These are phyloP conservation scores for Epistrophella euchroma DNA, from an alignment of 2,888 invertebrate species.

Conservation along the genomic window DNA sequence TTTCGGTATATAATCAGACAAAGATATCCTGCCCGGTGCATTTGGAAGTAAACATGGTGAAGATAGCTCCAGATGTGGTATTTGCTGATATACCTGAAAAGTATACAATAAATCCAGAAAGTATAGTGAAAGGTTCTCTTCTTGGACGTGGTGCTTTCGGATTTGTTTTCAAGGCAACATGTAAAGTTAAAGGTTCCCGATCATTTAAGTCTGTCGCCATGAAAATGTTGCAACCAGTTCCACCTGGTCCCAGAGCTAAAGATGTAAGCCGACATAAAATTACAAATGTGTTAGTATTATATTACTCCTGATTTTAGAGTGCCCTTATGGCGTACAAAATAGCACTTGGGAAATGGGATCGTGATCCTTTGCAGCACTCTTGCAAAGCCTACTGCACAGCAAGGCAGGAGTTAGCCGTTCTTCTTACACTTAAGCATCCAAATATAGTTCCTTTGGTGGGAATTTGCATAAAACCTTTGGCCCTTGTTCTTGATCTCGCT, in stretches of 20 bases:
- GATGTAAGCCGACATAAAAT: constrained; percentile 78
- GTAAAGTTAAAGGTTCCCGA: constrained; percentile 86
- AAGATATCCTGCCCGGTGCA: constrained; percentile 92
- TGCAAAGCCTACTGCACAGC: constrained; percentile 98
- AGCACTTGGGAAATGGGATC: constrained; percentile 95
- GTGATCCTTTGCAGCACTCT: constrained; percentile 95
- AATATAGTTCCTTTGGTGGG: constrained; percentile 97
- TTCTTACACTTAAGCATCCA: constrained; percentile 92
- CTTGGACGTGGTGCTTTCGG: constrained; percentile 99
- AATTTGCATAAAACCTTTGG: constrained; percentile 94
- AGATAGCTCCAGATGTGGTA: constrained; percentile 97
- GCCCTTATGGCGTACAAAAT: constrained; percentile 85
- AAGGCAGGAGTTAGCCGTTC: constrained; percentile 95
- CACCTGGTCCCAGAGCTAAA: constrained; percentile 87
- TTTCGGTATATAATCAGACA: constrained; percentile 91
- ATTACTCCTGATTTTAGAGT: constrained; percentile 78
- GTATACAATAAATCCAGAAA: constrained; percentile 92
- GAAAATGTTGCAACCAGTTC: constrained; percentile 97
- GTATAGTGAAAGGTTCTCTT: constrained; percentile 90
- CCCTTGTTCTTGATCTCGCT: constrained; percentile 94
- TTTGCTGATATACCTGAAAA: constrained; percentile 94
- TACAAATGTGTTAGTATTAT: background rate
- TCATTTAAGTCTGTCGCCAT: constrained; percentile 91
- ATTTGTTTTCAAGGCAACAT: constrained; percentile 94
- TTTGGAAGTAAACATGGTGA: constrained; percentile 89